Base-by-base conservation (phyloP, 2,797 vertebrate genomes). In the Acrossocheilus fasciatus region DNA sequence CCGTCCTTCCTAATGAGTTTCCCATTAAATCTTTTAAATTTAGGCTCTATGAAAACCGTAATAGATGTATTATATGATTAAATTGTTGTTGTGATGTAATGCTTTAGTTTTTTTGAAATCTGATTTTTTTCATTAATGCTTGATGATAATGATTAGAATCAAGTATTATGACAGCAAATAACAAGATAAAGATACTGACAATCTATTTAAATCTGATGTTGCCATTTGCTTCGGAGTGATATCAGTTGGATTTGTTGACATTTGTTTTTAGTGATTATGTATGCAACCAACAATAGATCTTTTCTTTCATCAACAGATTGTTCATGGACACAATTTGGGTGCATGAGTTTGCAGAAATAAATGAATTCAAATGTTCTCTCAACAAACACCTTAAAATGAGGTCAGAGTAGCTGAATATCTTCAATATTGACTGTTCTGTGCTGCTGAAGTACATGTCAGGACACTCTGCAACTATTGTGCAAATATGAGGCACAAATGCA, bases 391-490 rank as follows among this genome's bases (percentile, higher is more conserved):
- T 23, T 34, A 52, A 30, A 76, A 68, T 54, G 23, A 76, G 73
- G 47, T 54, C 74, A 84, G 30, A 69, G 74, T 68, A 14, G 14
- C 30, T 36, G 34, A 69, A 50, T 79, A 59, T 83, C 54, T 64
- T 57, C 14, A 62, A 64, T 84, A 43, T 52, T 77, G 73, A 84
- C 73, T 84, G 76, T 73, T 80, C 66, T 36, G 20, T 59, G 26
- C 9, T 41, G 23, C 39, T 70, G 30, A 70, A 43, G 45, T 41
- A 72, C 47, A 78, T 62, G 76, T 72, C 52, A 47, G 66, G 8
- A 62, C 84, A 72, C 52, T 79, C 41, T 39, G 17, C 10, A 23
- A 54, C 34, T 34, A 3, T 70, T 62, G 14, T 45, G 76, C 36
- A 79, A 85, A 59, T 70, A 76, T 50, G 4, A 50, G 20, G 14